phyloP scores from a whole-genome alignment of 2,113 vertebrate genomes.

The Phyllostomus hastatus region DNA sequence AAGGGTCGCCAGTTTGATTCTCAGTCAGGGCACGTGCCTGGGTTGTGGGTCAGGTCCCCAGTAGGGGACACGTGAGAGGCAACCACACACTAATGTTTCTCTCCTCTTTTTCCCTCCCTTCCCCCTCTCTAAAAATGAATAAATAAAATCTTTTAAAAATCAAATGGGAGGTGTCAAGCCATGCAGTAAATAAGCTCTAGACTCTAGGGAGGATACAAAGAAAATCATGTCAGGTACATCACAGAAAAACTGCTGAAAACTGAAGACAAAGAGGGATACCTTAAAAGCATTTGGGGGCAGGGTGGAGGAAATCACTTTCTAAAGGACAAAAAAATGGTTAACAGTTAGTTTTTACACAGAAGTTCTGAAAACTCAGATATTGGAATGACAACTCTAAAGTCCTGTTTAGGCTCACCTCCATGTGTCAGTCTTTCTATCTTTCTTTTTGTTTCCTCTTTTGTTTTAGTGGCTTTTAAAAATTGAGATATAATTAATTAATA shows the following conservation, averaged over 20 bases:
- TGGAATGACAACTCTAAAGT: neutral
- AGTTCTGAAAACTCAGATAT: neutral
- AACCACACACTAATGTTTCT: no score
- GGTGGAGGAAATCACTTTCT: neutral
- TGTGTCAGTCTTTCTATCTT: neutral
- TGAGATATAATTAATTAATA: neutral
- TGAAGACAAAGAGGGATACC: neutral
- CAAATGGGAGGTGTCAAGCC: neutral
- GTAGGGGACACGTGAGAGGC: no score
- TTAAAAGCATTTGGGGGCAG: neutral
- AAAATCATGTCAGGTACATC: neutral
- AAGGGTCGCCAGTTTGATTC: no score
- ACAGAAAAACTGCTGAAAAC: neutral
- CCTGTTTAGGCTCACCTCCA: neutral
- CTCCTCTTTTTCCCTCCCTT: no score
- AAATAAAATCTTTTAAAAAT: neutral
- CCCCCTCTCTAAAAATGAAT: no score
- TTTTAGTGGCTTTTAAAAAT: neutral
- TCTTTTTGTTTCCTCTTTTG: neutral
- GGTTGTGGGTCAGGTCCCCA: no score
- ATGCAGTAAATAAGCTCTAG: neutral
- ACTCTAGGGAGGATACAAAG: neutral
- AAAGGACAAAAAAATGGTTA: neutral
- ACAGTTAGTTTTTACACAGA: neutral
- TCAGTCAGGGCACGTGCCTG: no score